These are phyloP conservation scores for Dusona sp. DNA, from an alignment of 2,888 invertebrate species.

Conservation along the genomic window DNA sequence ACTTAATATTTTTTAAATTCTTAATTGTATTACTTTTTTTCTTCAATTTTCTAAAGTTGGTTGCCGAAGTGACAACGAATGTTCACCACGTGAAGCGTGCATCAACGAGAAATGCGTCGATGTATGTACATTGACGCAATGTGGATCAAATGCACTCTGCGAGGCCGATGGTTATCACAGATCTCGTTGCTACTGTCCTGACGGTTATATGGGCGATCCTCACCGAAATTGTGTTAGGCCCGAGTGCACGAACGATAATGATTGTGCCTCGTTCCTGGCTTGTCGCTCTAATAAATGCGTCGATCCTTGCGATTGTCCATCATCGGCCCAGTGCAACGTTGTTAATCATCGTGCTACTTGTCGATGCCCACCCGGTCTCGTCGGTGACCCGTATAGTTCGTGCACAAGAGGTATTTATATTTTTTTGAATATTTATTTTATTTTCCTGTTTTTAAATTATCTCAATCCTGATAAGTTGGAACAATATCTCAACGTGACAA, in stretches of 20 bases:
- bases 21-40: slow-evolving; percentile 67
- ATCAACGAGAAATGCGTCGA: slow-evolving; percentile 92
- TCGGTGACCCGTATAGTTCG: slow-evolving; percentile 90
- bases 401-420: slow-evolving; percentile 87
- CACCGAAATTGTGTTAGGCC: slow-evolving; percentile 91
- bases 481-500: neutral
- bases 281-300: slow-evolving; percentile 92
- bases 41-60: slow-evolving; percentile 87
- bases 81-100: slow-evolving; percentile 92
- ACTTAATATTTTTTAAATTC: no score
- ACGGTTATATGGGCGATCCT: slow-evolving; percentile 92
- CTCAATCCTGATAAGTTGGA: no score
- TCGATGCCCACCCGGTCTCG: slow-evolving; percentile 93
- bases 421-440: slow-evolving; percentile 13
- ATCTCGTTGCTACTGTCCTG: slow-evolving; percentile 92
- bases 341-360: slow-evolving; percentile 91
- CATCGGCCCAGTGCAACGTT: slow-evolving; percentile 91
- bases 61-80: slow-evolving; percentile 94
- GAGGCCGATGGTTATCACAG: slow-evolving; percentile 91
- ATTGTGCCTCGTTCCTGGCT: slow-evolving; percentile 92
- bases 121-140: slow-evolving; percentile 92
- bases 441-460: no score
- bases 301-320: slow-evolving; percentile 94
- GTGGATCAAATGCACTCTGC: slow-evolving; percentile 93
- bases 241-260: slow-evolving; percentile 91